These are phyloP conservation scores for Microcebus lehilahytsara DNA, from an alignment of 2,113 vertebrate genomes.

Conservation along the genomic window DNA sequence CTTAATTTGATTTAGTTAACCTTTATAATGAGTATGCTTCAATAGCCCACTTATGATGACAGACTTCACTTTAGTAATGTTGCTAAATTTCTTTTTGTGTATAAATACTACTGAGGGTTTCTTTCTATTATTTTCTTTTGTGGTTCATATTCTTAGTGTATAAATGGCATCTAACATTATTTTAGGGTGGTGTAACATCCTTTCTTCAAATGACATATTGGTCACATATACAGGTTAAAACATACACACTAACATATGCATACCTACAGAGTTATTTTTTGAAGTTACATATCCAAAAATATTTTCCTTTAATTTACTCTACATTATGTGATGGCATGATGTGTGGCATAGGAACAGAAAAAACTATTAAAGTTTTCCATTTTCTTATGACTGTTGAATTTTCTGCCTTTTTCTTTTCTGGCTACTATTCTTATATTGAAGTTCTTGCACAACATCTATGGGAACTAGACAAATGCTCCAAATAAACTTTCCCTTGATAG, in stretches of 20 bases:
- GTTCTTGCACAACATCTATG: not conserved
- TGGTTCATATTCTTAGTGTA: not conserved
- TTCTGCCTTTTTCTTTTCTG: not conserved
- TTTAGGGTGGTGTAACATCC: not conserved
- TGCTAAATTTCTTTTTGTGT: not conserved
- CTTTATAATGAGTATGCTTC: not conserved
- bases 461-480: not conserved
- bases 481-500: not conserved
- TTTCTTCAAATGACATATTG: not conserved
- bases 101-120: not conserved
- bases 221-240: not conserved
- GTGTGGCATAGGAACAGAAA: not conserved
- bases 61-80: not conserved
- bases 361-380: not conserved
- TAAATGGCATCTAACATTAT: not conserved
- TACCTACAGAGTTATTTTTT: not conserved
- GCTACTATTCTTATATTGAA: not conserved
- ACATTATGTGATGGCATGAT: not conserved
- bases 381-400: not conserved
- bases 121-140: not conserved
- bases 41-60: not conserved
- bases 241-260: not conserved
- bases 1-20: not conserved
- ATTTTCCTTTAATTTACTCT: conserved; percentile 3
- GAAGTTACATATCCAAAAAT: not conserved